Evolutionary conservation across 2,888 invertebrate genomes (phyloP), one percentile per base, ranked within the genome.

Genomic region (Taphrorychus bicolor): DNA sequence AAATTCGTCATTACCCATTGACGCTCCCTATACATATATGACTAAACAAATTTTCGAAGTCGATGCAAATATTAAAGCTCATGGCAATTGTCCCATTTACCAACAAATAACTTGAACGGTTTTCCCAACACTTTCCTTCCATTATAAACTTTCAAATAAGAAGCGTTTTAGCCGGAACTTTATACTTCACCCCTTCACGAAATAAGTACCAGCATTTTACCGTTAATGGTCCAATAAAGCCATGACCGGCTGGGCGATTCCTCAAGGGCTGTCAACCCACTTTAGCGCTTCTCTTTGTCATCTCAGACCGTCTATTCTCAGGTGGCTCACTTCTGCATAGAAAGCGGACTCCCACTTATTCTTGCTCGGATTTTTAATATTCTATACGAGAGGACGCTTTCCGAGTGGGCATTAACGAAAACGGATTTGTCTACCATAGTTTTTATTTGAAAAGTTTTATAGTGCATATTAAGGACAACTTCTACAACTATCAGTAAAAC

Each of bases 311-410:
- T 97, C 67, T 97, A 93, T 84, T 95, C 97, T 54, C 89, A 97
- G 72, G 96, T 97, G 69, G 97, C 96, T n/a, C 87, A 97, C 73
- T 93, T 97, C 45, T 97, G 97, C 82, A 95, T 97, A 81, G 19
- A 18, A 51, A 51, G 19, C 11, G 17, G 51, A 51, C 14, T 45
- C n/a, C 51, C 51, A 51, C 51, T 51, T 51, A 32, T 32, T 32
- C 18, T 19, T 18, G 19, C 19, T 51, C 19, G 45, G 51, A 19
- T 18, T 16, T 51, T 51, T 9, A 51, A 18, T 51, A 18, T 51
- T 51, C 51, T 51, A 19, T 51, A 18, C 4, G 19, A 51, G 19
- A 18, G 11, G 51, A 11, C 18, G 51, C 51, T 51, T 51, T 17
- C 51, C 18, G n/a, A 18, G 18, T 18, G 18, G 17, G 19, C 19